These are phyloP conservation scores for Girardinichthys multiradiatus DNA, from an alignment of 2,113 vertebrate species.

Conservation along the genomic window DNA sequence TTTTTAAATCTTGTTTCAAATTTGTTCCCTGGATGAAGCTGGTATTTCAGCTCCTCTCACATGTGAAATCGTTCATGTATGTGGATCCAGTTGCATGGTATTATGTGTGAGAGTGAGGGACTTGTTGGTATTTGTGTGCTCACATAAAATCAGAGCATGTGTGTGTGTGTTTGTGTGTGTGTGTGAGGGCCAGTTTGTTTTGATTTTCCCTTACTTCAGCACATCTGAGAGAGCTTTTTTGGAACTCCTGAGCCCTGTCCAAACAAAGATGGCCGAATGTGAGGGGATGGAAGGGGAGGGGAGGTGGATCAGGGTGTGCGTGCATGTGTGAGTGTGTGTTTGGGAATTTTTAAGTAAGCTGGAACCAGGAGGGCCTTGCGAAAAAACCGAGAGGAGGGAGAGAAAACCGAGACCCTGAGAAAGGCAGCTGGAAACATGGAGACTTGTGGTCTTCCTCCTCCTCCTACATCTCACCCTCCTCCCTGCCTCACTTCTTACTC, in stretches of 20 bases:
- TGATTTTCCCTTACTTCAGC: constrained; percentile 89
- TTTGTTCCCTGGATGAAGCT: constrained; percentile 54
- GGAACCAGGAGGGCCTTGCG: constrained; percentile 83
- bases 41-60: constrained; percentile 44
- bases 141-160: constrained; percentile 42
- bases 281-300: constrained; percentile 75
- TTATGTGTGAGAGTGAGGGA: constrained; percentile 39
- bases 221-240: constrained; percentile 86
- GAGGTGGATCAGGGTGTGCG: constrained; percentile 64
- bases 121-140: constrained; percentile 57
- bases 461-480: constrained; percentile 6
- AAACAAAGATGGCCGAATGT: constrained; percentile 92
- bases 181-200: constrained; percentile 79
- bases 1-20: constrained; percentile 38
- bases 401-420: constrained; percentile 91
- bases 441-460: constrained; percentile 85
- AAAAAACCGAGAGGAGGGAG: constrained; percentile 78
- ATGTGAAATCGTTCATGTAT: constrained; percentile 51
- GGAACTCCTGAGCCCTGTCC: constrained; percentile 89
- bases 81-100: constrained; percentile 26
- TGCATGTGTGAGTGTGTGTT: constrained; percentile 28
- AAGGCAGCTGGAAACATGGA: constrained; percentile 91
- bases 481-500: constrained; percentile 25
- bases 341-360: constrained; percentile 75
- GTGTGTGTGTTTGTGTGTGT: constrained; percentile 57